Conservation (phyloP, 1,140 invertebrate genomes). For the Araneus ventricosus region DNA sequence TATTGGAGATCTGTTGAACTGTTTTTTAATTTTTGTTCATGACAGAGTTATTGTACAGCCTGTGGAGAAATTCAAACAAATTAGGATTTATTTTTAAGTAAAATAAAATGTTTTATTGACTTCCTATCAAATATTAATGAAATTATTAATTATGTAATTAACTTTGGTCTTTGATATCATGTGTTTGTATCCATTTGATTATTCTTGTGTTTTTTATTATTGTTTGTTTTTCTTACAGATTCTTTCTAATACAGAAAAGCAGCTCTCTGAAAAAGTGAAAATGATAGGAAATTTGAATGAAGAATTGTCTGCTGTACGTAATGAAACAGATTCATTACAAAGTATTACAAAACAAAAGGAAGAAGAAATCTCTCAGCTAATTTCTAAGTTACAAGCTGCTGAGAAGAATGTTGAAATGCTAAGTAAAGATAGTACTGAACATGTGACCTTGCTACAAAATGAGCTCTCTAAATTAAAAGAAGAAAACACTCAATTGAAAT, state of each 20-base stretch:
- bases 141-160: too few relatives aligned
- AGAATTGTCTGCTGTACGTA: neutral
- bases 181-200: too few relatives aligned
- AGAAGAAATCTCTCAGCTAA: constrained; percentile 52
- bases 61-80: too few relatives aligned
- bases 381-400: constrained; percentile 45
- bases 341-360: constrained; percentile 31
- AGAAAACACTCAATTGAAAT: constrained; percentile 46
- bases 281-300: neutral
- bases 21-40: too few relatives aligned
- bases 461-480: constrained; percentile 62
- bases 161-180: too few relatives aligned
- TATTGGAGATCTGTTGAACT: too few relatives aligned
- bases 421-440: constrained; percentile 61
- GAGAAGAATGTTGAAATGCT: constrained; percentile 64
- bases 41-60: too few relatives aligned
- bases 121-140: neutral
- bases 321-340: neutral
- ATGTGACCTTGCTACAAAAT: constrained; percentile 57
- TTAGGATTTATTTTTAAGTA: too few relatives aligned
- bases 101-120: too few relatives aligned
- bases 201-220: neutral
- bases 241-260: constrained; percentile 15
- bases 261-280: neutral
- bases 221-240: neutral